phyloP scores from a whole-genome alignment of 1,140 invertebrate species.

The Brachionus sp. region DNA sequence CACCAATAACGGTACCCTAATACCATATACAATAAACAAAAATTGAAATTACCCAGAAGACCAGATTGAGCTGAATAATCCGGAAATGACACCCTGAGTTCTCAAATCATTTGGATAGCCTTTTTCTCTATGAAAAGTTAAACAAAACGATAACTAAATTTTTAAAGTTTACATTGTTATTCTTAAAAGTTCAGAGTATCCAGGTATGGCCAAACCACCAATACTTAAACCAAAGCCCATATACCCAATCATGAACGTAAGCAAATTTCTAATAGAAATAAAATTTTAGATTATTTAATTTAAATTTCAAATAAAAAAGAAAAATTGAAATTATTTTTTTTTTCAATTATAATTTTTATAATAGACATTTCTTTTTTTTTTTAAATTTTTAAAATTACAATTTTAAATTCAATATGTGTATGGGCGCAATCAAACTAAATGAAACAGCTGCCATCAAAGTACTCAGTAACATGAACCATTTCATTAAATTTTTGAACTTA shows the following conservation, averaged over 20 bases:
- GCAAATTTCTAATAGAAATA: slow-evolving; percentile 12
- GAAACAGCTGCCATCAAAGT: background rate
- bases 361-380: background rate
- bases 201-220: slow-evolving; percentile 32
- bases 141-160: background rate
- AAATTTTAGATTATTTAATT: background rate
- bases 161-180: background rate
- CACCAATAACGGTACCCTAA: too few species aligned
- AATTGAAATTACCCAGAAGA: background rate
- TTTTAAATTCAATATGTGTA: background rate
- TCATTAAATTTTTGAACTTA: slow-evolving; percentile 5
- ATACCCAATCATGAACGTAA: slow-evolving; percentile 2
- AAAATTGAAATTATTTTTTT: too few species aligned
- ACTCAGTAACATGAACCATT: background rate
- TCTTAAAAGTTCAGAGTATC: slow-evolving; percentile 14
- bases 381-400: slow-evolving; percentile 12
- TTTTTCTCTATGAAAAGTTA: background rate
- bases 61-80: slow-evolving; percentile 36
- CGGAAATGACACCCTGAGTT: slow-evolving; percentile 23
- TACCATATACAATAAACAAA: too few species aligned
- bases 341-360: too few species aligned
- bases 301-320: too few species aligned
- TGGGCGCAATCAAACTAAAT: slow-evolving; percentile 8
- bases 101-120: slow-evolving; percentile 36
- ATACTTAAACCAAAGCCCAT: slow-evolving; percentile 17